Evolutionary conservation across 2,113 vertebrate genomes (phyloP).

Genomic region (Mastomys natalensis): DNA sequence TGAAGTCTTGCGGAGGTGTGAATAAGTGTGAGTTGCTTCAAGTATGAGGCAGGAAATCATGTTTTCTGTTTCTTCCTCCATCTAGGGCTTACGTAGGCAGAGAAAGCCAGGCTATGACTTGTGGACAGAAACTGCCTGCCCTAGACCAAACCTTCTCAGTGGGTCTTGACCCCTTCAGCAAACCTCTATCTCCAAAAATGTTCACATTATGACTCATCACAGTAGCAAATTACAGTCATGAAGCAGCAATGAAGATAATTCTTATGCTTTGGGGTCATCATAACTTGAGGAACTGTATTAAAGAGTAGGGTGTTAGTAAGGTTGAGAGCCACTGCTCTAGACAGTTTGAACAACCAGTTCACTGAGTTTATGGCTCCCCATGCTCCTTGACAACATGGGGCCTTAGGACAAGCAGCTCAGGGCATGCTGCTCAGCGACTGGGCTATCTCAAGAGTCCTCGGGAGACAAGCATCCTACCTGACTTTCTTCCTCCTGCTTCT

Average conservation of each 20-base stretch:
- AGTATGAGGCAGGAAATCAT: constrained; percentile 50
- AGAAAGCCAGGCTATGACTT: background rate
- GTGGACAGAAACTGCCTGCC: background rate
- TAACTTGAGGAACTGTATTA: background rate
- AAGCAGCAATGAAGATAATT: background rate
- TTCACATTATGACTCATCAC: background rate
- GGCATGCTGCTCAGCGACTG: background rate
- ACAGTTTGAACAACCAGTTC: background rate
- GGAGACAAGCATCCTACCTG: background rate
- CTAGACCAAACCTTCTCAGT: background rate
- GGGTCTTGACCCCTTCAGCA: background rate
- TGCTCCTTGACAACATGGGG: background rate
- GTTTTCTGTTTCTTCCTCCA: background rate
- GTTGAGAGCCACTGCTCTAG: background rate
- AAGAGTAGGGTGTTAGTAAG: background rate
- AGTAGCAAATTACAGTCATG: background rate
- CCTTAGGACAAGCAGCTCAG: background rate
- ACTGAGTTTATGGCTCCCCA: background rate
- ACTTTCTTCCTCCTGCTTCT: background rate
- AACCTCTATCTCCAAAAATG: background rate
- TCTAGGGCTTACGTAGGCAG: background rate
- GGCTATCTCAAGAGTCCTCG: background rate
- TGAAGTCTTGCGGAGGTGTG: constrained; percentile 40
- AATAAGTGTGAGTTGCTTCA: constrained; percentile 50
- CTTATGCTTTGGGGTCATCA: background rate